A percentile compares a stretch with the other conserved stretches of the same genome.
These are phyloP conservation scores for Canis aureus DNA, from an alignment of 2,113 vertebrate species.

Conservation along the genomic window DNA sequence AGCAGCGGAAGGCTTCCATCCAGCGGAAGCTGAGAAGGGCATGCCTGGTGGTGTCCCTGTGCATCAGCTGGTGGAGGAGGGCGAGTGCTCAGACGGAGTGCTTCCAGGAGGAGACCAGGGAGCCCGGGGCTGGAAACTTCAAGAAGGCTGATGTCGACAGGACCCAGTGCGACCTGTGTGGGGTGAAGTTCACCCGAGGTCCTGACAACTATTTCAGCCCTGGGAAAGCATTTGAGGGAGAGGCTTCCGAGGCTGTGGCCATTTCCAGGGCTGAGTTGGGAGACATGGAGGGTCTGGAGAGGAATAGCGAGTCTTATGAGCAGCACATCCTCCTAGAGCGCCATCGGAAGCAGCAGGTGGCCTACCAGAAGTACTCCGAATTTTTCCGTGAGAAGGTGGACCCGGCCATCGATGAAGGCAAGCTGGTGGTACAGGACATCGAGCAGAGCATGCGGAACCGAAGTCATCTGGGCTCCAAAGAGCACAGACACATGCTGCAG, in stretches of 20 bases:
- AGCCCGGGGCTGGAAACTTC: conserved; percentile 83
- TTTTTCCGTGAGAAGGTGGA: conserved; percentile 86
- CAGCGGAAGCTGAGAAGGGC: conserved; percentile 77
- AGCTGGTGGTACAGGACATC: conserved; percentile 81
- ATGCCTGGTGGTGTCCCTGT: conserved; percentile 81
- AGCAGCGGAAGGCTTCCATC: conserved; percentile 85
- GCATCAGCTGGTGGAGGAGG: conserved; percentile 85
- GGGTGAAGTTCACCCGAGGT: conserved; percentile 85
- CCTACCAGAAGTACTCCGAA: conserved; percentile 83
- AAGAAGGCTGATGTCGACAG: conserved; percentile 89
- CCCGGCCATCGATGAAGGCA: conserved; percentile 80
- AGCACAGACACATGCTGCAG: conserved; percentile 84
- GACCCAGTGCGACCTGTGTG: conserved; percentile 91
- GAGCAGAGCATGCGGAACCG: conserved; percentile 64
- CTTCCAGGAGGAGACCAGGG: conserved; percentile 65
- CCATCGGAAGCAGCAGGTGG: conserved; percentile 83
- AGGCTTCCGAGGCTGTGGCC: conserved; percentile 41
- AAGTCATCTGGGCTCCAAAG: conserved; percentile 81
- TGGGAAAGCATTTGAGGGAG: conserved; percentile 75
- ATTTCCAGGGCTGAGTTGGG: conserved; percentile 53
- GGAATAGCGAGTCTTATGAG: conserved; percentile 75
- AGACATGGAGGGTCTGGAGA: conserved; percentile 74
- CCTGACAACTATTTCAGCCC: conserved; percentile 78
- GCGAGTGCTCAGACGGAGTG: conserved; percentile 56
- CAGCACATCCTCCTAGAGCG: conserved; percentile 82